Base-by-base conservation (phyloP, 1,140 invertebrate genomes). In the Lanistes nyassanus region DNA sequence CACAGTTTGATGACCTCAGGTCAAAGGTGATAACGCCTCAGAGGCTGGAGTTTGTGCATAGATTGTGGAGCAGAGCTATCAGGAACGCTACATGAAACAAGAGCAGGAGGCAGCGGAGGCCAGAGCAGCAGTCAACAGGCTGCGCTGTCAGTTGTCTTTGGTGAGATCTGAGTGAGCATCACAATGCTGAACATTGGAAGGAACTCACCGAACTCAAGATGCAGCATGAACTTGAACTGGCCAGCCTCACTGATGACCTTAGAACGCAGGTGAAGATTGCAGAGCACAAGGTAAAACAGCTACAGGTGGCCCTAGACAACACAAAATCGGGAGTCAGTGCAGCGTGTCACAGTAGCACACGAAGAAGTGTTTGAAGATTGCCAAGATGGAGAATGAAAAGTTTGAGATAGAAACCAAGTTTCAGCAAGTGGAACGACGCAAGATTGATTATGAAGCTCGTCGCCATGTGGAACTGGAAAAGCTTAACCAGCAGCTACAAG, bases 301-400 rank as follows among this genome's bases (percentile, higher is more conserved):
- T 87, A 51, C 82, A 82, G 23, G 74, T 76, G 42, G 37, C 74
- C 1, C 75, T 88, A 73, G 80, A 83, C 53, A 88, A 89, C 60
- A 89, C n/a, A 89, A 77, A 87, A 89, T 72, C 77, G 85, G 56
- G 88, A 89, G 34, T 77, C 81, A 64, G 83, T 83, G 1, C 76
- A 83, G 11, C 75, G 82, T 51, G 83, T 89, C 16, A 86, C 89
- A 67, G 83, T 81, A 9, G 85, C 83, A 19, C 76, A 85, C 37
- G 88, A 89, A 73, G 88, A 89, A 73, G 88, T 88, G 74, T 89
- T 87, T 82, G 47, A 89, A 88, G 76, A 79, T 85, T 47, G 82
- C 82, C 36, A 79, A 83, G 34, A 66, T 84, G 4, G 86, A 88
- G 69, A 86, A 83, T 80, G 88, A 89, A 77, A 89, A 88, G 88